phyloP scores from a whole-genome alignment of 2,797 vertebrate genomes.

The Catostomus latipinnis region DNA sequence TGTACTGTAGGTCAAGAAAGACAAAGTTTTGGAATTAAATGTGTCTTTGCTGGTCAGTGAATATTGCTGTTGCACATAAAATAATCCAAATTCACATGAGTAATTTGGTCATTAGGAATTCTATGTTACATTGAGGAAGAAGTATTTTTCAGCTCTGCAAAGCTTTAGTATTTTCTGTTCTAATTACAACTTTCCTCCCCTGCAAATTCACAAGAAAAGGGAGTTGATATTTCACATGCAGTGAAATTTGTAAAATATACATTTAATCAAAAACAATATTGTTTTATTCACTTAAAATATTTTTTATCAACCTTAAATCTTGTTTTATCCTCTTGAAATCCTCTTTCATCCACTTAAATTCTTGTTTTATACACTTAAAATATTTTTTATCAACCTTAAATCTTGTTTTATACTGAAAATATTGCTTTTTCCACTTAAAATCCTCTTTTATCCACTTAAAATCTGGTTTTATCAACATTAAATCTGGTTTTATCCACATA shows the following conservation, averaged over 20 bases:
- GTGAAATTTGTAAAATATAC: conserved; percentile 1
- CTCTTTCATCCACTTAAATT: too few species aligned
- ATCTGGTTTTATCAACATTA: too few species aligned
- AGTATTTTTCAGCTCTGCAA: background rate
- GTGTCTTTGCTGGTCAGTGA: too few species aligned
- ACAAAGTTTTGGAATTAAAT: background rate
- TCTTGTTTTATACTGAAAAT: too few species aligned
- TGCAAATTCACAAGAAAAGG: background rate
- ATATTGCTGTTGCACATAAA: too few species aligned
- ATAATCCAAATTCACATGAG: background rate
- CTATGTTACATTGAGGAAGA: background rate
- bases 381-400: too few species aligned
- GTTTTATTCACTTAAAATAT: too few species aligned
- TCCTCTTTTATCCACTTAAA: too few species aligned
- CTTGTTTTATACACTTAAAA: too few species aligned
- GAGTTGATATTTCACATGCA: background rate
- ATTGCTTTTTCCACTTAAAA: too few species aligned
- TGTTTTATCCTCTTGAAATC: too few species aligned
- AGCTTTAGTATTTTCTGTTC: background rate
- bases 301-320: background rate
- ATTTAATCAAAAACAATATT: background rate
- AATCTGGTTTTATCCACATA: too few species aligned
- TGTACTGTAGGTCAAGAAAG: background rate
- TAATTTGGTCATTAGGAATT: background rate
- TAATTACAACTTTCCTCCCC: background rate